phyloP scores from a whole-genome alignment of 2,888 invertebrate genomes.

The Trissolcus brochymenae region DNA sequence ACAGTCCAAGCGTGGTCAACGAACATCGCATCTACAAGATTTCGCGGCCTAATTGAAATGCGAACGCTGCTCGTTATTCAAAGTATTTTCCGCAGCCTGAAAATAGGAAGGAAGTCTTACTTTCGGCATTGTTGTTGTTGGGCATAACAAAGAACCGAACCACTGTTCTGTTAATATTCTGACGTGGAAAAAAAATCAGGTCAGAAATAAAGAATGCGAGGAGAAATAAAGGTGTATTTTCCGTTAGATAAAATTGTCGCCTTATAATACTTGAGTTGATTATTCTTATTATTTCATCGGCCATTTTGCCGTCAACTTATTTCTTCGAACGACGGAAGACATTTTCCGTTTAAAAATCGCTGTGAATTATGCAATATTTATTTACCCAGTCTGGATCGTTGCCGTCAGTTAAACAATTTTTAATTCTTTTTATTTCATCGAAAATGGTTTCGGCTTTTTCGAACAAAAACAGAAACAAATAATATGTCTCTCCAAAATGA shows the following conservation, averaged over 20 bases:
- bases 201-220: conserved; percentile 20
- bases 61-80: conserved; percentile 51
- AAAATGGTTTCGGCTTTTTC: too few relatives aligned
- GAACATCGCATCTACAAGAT: conserved; percentile 36
- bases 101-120: conserved; percentile 22
- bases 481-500: too few relatives aligned
- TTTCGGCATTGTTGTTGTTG: conserved; percentile 43
- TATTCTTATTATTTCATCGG: conserved; percentile 19
- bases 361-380: conserved; percentile 15
- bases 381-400: background rate
- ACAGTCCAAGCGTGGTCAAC: conserved; percentile 44
- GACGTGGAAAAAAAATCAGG: background rate
- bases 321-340: conserved; percentile 13
- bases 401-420: too few relatives aligned
- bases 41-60: conserved; percentile 54
- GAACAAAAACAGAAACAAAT: too few relatives aligned
- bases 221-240: conserved; percentile 1
- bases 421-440: too few relatives aligned
- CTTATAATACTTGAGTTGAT: conserved; percentile 32
- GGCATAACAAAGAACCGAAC: conserved; percentile 1
- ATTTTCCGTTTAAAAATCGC: conserved; percentile 15
- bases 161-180: background rate
- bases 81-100: conserved; percentile 48
- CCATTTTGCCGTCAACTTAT: conserved; percentile 4
- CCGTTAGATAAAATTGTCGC: background rate